Evolutionary conservation across 2,888 invertebrate species (phyloP), one percentile per base, ranked within the genome.

Genomic region (Nephrotoma flavescens): DNA sequence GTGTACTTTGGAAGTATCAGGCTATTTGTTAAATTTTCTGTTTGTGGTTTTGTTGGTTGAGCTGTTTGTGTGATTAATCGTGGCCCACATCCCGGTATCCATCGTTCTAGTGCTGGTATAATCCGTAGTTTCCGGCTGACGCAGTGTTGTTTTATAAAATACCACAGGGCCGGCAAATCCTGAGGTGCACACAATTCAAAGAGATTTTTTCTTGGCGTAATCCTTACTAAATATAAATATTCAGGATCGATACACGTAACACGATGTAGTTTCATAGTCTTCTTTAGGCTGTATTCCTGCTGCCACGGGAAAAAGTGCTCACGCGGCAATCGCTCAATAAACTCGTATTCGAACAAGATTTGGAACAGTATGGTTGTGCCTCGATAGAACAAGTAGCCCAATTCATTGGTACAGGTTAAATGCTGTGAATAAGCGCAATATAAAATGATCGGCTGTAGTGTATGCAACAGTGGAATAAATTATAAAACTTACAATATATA

Each of bases 31-130:
- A 90, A 83, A 90, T 88, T 12, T 45, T 41, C 0, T 88, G 87
- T 86, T 0, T 87, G 52, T 0, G 47, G 15, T 45, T 88, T 86
- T 31, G 31, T 31, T 0, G 88, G 15, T 19, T 87, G 4, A 44
- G 86, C 84, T 4, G 88, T 87, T 87, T 90, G 91, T 44, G 90
- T 88, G 86, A 95, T 95, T 0, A 95, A 90, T 90, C 93, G 93
- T 2, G 94, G 92, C 0, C 96, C 96, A 90, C 95, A 95, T 0
- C 94, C 94, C 0, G 96, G 96, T 87, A 96, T 93, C 94, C 95
- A 95, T 90, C 94, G 94, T 89, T 96, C 96, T 88, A 96, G 89
- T 90, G 94, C 93, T 11, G 95, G 95, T 90, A 96, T 95, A 9
- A 96, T 91, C 89, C 92, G 93, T 86, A 92, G 93, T 7, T 91